Conservation (phyloP, 1,140 invertebrate genomes). For the Caenorhabditis briggsae region DNA sequence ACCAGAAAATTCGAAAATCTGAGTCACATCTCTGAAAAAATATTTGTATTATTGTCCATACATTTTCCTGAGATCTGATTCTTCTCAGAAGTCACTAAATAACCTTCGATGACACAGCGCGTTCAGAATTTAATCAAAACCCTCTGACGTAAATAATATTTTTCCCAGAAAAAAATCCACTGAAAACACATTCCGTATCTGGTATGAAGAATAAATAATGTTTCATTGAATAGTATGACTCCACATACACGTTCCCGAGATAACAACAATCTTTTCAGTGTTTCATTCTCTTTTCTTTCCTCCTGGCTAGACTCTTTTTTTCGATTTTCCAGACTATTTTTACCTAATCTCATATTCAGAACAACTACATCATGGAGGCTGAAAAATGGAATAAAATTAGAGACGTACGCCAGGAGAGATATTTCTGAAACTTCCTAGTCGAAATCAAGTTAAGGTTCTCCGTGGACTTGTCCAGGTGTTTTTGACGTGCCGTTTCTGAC, state of each 20-base stretch:
- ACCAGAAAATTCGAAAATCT: too few species aligned
- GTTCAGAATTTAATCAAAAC: too few species aligned
- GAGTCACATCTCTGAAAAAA: too few species aligned
- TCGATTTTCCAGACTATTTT: neutral
- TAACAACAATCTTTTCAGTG: neutral
- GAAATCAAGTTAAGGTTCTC: neutral
- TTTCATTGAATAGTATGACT: neutral
- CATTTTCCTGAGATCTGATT: too few species aligned
- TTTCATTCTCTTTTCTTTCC: neutral
- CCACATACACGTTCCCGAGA: neutral
- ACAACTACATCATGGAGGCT: neutral
- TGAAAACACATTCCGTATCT: neutral
- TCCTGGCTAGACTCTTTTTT: neutral
- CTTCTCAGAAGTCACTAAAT: too few species aligned
- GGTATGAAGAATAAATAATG: neutral
- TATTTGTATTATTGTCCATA: too few species aligned
- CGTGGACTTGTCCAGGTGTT: conserved; percentile 2
- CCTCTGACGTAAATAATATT: neutral
- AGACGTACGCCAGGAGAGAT: neutral
- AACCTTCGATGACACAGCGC: too few species aligned
- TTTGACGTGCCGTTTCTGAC: conserved; percentile 1
- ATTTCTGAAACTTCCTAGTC: neutral
- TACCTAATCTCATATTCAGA: neutral
- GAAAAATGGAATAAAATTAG: neutral
- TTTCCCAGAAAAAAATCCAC: neutral